These are phyloP conservation scores for Hesperophylax magnus DNA, from an alignment of 1,140 invertebrate genomes.

Conservation along the genomic window DNA sequence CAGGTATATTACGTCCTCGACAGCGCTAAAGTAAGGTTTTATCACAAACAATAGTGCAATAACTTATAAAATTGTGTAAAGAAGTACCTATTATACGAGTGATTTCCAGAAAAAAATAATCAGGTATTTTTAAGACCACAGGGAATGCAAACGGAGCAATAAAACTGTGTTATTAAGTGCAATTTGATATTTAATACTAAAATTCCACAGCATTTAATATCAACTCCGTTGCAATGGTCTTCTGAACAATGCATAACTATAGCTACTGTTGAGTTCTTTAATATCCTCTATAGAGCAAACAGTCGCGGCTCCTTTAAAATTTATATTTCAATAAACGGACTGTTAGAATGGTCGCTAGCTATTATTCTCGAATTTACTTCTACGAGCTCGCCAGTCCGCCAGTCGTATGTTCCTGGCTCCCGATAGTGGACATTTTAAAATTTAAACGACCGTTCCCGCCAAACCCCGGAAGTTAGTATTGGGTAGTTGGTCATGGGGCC, in stretches of 20 bases:
- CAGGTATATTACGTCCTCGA: no score
- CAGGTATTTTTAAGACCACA: no score
- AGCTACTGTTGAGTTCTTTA: neutral
- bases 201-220: no score
- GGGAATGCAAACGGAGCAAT: no score
- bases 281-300: neutral
- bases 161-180: no score
- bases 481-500: neutral
- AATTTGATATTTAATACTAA: no score
- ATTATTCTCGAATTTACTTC: slow-evolving; percentile 16
- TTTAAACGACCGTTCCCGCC: slow-evolving; percentile 40
- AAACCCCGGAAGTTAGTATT: neutral
- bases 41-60: no score
- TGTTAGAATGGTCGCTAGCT: neutral
- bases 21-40: no score
- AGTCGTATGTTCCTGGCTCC: slow-evolving; percentile 2
- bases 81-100: no score
- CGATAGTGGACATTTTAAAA: slow-evolving; percentile 42
- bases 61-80: no score
- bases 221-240: no score
- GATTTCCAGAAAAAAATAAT: no score
- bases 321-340: slow-evolving; percentile 15
- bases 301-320: slow-evolving; percentile 1
- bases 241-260: neutral
- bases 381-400: neutral